A percentile compares a stretch with the other conserved stretches of the same genome.
These are phyloP conservation scores for Raja brachyura DNA, from an alignment of 2,113 vertebrate species.

Conservation along the genomic window DNA sequence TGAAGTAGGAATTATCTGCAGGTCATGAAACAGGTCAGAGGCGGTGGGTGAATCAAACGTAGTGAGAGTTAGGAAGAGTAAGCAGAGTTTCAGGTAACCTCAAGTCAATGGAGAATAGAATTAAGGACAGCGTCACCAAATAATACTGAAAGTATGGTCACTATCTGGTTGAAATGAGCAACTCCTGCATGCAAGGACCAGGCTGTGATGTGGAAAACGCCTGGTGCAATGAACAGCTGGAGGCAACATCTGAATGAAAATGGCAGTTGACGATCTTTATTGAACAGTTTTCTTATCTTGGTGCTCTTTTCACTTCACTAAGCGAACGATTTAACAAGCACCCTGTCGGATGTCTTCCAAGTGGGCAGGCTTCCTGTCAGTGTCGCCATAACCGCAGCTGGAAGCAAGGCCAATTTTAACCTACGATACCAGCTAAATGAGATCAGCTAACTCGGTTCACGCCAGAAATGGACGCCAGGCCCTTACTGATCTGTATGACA, in stretches of 20 bases:
- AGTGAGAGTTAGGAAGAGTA: too few species aligned
- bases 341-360: not conserved
- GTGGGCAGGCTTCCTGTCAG: not conserved
- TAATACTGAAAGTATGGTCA: not conserved
- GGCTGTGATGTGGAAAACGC: not conserved
- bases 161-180: not conserved
- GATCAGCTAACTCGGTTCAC: not conserved
- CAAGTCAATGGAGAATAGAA: too few species aligned
- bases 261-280: not conserved
- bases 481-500: not conserved
- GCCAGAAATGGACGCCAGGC: not conserved
- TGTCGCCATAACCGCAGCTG: not conserved
- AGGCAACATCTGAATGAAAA: not conserved
- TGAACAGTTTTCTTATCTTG: not conserved
- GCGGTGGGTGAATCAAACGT: too few species aligned
- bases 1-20: too few species aligned
- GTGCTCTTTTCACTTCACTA: not conserved
- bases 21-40: too few species aligned
- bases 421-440: not conserved
- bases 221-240: not conserved
- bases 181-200: not conserved
- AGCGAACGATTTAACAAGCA: not conserved
- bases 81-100: too few species aligned
- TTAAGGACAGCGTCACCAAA: not conserved
- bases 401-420: not conserved